phyloP scores from a whole-genome alignment of 1,140 invertebrate genomes.

The Acromyrmex echinatior region DNA sequence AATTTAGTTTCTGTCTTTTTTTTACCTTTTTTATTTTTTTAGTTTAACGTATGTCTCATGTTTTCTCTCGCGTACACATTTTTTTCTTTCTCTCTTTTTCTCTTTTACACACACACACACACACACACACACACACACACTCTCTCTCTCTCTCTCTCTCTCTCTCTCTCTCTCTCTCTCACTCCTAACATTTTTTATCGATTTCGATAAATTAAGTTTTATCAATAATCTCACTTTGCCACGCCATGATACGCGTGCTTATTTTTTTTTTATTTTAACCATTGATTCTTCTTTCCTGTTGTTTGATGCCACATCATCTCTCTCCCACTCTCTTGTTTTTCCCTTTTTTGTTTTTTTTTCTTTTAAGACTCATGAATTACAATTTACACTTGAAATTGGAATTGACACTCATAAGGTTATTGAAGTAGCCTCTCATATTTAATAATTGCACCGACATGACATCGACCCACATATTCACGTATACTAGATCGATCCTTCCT shows the following conservation, averaged over 20 bases:
- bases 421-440: constrained; percentile 84
- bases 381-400: constrained; percentile 85
- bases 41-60: constrained; percentile 32
- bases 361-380: constrained; percentile 80
- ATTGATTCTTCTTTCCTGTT: constrained; percentile 65
- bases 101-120: neutral
- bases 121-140: too few species aligned
- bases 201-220: constrained; percentile 79
- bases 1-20: constrained; percentile 75
- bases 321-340: constrained; percentile 52
- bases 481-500: constrained; percentile 57
- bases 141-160: too few species aligned
- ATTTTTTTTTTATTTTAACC: constrained; percentile 69
- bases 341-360: constrained; percentile 69
- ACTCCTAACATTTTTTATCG: constrained; percentile 64
- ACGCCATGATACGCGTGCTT: constrained; percentile 76
- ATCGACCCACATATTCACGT: constrained; percentile 70
- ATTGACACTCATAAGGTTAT: constrained; percentile 87
- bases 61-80: constrained; percentile 10
- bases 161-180: neutral
- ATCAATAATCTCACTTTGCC: constrained; percentile 86
- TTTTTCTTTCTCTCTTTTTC: constrained; percentile 1
- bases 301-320: constrained; percentile 57
- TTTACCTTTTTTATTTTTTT: constrained; percentile 58
- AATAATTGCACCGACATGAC: constrained; percentile 85